phyloP scores from a whole-genome alignment of 2,797 vertebrate genomes.

The Phaenicophaeus curvirostris region DNA sequence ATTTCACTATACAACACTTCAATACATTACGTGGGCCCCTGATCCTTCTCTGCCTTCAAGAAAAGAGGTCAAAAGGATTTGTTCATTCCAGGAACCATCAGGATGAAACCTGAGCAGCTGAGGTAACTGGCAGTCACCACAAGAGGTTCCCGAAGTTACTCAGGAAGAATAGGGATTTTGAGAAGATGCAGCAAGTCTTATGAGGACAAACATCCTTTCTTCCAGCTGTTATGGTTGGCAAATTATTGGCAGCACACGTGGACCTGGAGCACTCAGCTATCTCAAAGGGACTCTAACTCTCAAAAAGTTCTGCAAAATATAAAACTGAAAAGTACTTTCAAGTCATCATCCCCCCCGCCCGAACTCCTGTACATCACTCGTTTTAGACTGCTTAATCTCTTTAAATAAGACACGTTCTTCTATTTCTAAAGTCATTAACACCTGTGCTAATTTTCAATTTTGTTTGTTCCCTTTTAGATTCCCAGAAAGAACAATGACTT shows the following conservation, averaged over 20 bases:
- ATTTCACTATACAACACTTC: background rate
- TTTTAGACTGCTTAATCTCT: background rate
- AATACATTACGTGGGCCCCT: background rate
- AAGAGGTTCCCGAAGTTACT: background rate
- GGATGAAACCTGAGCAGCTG: background rate
- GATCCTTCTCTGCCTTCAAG: background rate
- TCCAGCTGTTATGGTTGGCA: background rate
- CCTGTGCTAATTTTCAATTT: slow-evolving; percentile 23
- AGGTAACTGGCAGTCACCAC: background rate
- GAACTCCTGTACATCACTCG: background rate
- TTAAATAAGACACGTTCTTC: background rate
- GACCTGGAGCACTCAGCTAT: background rate
- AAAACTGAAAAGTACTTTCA: background rate
- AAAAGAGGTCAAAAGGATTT: background rate
- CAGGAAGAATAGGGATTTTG: background rate
- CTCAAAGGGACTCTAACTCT: background rate
- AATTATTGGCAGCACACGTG: background rate
- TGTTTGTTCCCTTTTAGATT: slow-evolving; percentile 33
- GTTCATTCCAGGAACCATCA: background rate
- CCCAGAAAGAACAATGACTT: slow-evolving; percentile 41
- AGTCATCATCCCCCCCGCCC: too few relatives aligned
- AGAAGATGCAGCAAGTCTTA: background rate
- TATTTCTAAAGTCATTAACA: background rate
- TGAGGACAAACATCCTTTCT: background rate
- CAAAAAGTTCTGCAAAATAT: background rate